phyloP scores from a whole-genome alignment of 2,797 vertebrate genomes.

The Tangara arthus region DNA sequence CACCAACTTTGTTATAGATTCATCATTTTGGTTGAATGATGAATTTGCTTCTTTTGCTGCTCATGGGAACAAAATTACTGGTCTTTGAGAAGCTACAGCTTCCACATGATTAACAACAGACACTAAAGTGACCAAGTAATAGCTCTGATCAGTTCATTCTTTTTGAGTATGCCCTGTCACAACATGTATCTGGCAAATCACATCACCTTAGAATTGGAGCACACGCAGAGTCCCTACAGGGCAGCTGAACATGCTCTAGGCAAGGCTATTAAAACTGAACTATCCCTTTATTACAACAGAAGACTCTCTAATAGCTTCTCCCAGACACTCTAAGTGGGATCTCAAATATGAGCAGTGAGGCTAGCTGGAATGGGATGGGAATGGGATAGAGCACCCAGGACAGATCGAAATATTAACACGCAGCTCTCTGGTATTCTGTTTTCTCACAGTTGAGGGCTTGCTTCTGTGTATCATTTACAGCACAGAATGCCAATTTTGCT shows the following conservation, averaged over 20 bases:
- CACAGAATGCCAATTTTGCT: neutral
- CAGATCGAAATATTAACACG: neutral
- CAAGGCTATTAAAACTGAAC: neutral
- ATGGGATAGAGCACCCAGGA: neutral
- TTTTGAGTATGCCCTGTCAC: neutral
- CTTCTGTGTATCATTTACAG: neutral
- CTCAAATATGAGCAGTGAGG: neutral
- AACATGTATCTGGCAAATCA: neutral
- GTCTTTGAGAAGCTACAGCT: neutral
- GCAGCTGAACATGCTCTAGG: neutral
- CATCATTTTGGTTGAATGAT: neutral
- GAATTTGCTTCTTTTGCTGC: neutral
- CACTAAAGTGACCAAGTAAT: neutral
- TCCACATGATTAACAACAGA: neutral
- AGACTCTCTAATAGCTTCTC: neutral
- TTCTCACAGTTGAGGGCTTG: neutral
- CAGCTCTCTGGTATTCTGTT: neutral
- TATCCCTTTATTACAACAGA: neutral
- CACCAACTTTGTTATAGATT: neutral
- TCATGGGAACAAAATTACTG: neutral
- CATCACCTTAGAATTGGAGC: neutral
- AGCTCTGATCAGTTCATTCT: neutral
- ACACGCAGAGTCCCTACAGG: too few species aligned
- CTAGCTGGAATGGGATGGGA: neutral
- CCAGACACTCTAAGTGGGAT: neutral